Percentiles rank a stretch among this genome's conserved stretches.
phyloP scores from a whole-genome alignment of 1,140 invertebrate species.

The Galleria mellonella region DNA sequence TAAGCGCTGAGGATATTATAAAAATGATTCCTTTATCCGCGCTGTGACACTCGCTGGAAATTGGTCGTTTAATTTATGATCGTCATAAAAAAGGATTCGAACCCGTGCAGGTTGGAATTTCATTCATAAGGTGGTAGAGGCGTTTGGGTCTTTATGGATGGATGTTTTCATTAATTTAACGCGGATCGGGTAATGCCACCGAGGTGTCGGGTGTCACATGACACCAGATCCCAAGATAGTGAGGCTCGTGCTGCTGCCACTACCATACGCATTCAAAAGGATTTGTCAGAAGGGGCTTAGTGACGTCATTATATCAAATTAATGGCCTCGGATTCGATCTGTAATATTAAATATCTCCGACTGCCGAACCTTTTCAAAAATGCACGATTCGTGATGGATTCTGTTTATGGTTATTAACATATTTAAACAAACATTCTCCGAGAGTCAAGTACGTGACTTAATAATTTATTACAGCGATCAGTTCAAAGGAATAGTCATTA shows the following conservation, averaged over 20 bases:
- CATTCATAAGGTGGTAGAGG: slow-evolving; percentile 70
- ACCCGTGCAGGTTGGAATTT: slow-evolving; percentile 68
- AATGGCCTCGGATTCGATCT: not conserved
- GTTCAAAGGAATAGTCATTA: slow-evolving; percentile 50
- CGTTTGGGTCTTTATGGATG: slow-evolving; percentile 63
- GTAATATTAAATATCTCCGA: not conserved
- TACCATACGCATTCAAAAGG: slow-evolving; percentile 26
- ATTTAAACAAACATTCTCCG: slow-evolving; percentile 44
- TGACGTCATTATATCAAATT: slow-evolving; percentile 8
- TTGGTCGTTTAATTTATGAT: slow-evolving; percentile 72
- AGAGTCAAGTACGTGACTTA: slow-evolving; percentile 51
- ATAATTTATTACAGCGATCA: slow-evolving; percentile 52
- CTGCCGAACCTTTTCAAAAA: slow-evolving; percentile 1
- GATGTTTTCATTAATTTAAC: slow-evolving; percentile 73
- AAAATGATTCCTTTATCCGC: slow-evolving; percentile 74
- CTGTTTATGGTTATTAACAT: slow-evolving; percentile 34
- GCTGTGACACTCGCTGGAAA: slow-evolving; percentile 70
- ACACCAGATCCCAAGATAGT: slow-evolving; percentile 28
- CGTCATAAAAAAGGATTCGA: slow-evolving; percentile 72
- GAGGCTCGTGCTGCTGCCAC: slow-evolving; percentile 27
- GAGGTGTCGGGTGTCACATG: slow-evolving; percentile 48
- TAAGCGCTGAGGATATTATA: slow-evolving; percentile 75
- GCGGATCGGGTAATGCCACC: slow-evolving; percentile 41
- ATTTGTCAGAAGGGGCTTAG: slow-evolving; percentile 12
- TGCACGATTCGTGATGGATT: slow-evolving; percentile 22